phyloP scores from a whole-genome alignment of 2,797 vertebrate genomes.

The Champsocephalus gunnari region DNA sequence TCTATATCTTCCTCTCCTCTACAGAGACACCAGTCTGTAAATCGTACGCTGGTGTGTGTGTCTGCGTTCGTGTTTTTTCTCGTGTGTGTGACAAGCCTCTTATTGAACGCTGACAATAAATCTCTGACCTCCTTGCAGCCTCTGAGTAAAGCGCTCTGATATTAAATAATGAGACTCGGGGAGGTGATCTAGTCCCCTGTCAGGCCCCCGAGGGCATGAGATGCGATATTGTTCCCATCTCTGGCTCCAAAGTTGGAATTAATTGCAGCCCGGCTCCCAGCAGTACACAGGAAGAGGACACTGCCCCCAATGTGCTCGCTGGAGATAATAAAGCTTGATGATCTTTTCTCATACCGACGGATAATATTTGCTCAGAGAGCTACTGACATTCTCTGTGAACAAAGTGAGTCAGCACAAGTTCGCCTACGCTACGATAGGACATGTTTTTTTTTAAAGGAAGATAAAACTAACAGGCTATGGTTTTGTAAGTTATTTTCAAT shows the following conservation, averaged over 20 bases:
- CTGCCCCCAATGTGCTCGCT: slow-evolving; percentile 47
- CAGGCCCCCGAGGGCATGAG: slow-evolving; percentile 58
- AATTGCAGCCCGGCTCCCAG: slow-evolving; percentile 58
- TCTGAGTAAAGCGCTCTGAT: slow-evolving; percentile 68
- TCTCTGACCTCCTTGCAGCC: slow-evolving; percentile 71
- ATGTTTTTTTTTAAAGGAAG: background rate
- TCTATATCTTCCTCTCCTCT: slow-evolving; percentile 19
- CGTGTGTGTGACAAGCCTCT: slow-evolving; percentile 44
- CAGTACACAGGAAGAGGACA: slow-evolving; percentile 58
- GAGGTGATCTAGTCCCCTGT: slow-evolving; percentile 69
- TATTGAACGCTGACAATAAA: slow-evolving; percentile 69
- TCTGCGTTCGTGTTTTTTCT: slow-evolving; percentile 23
- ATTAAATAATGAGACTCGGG: slow-evolving; percentile 75
- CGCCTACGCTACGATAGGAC: background rate
- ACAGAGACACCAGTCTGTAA: slow-evolving; percentile 42
- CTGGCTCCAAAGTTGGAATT: slow-evolving; percentile 72
- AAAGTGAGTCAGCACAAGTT: slow-evolving; percentile 30
- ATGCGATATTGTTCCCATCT: slow-evolving; percentile 75
- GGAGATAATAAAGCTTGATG: slow-evolving; percentile 57
- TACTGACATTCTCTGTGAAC: slow-evolving; percentile 22
- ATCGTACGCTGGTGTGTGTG: slow-evolving; percentile 14
- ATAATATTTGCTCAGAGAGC: slow-evolving; percentile 46
- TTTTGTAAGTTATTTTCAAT: too few species aligned
- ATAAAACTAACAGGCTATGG: background rate
- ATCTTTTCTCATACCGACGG: slow-evolving; percentile 49